phyloP scores from a whole-genome alignment of 2,113 vertebrate species.

The Phoxinus phoxinus region DNA sequence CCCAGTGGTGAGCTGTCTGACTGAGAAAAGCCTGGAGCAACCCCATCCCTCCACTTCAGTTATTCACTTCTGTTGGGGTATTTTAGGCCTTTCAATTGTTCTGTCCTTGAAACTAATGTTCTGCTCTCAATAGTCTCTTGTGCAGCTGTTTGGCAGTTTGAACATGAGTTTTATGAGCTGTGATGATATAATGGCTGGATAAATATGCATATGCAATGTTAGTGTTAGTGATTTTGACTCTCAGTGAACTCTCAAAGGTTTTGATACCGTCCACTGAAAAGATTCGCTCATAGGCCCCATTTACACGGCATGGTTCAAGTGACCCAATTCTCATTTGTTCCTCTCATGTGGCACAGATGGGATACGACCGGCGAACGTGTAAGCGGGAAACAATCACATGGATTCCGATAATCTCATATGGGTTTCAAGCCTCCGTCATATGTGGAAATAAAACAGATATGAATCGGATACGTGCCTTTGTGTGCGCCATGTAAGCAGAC shows the following conservation, averaged over 20 bases:
- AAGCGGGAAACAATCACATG: too few species aligned
- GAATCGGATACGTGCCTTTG: too few species aligned
- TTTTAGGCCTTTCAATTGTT: background rate
- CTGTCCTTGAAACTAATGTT: slow-evolving; percentile 17
- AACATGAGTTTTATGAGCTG: background rate
- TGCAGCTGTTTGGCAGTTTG: background rate
- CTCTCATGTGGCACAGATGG: too few species aligned
- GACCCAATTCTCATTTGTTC: too few species aligned
- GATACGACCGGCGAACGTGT: too few species aligned
- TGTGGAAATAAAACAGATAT: too few species aligned
- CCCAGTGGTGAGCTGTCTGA: background rate
- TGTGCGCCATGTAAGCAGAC: too few species aligned
- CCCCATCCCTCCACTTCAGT: background rate
- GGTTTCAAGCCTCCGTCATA: too few species aligned
- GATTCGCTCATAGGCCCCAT: background rate
- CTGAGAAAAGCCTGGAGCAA: slow-evolving; percentile 26
- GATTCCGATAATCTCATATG: too few species aligned
- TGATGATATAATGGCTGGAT: background rate
- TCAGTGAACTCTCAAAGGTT: background rate
- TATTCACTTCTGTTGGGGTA: background rate
- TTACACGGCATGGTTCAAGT: too few species aligned
- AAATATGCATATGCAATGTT: background rate
- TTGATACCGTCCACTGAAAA: background rate
- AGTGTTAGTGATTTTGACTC: background rate
- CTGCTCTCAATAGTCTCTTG: slow-evolving; percentile 9